Evolutionary conservation across 2,113 vertebrate species (phyloP).

Genomic region (Gadus macrocephalus): DNA sequence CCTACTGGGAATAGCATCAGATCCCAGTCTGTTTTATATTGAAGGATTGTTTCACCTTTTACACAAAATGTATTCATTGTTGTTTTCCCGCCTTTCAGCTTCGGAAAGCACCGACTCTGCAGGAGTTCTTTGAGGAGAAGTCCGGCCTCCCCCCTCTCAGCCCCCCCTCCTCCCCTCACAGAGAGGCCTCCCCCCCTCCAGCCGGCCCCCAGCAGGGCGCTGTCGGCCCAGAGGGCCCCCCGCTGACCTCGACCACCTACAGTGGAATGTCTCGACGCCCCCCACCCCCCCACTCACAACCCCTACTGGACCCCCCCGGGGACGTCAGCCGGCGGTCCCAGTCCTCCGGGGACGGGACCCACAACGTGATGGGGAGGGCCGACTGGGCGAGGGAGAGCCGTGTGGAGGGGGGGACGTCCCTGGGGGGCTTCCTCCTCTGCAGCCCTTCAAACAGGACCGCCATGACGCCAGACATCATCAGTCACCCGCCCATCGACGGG

Average conservation of each 20-base stretch:
- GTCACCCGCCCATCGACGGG: conserved; percentile 61
- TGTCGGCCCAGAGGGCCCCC: conserved; percentile 9
- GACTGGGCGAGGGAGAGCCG: conserved; percentile 14
- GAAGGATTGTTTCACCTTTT: not conserved
- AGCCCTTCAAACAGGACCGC: conserved; percentile 35
- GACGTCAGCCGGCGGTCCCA: conserved; percentile 36
- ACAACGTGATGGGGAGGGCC: conserved; percentile 12
- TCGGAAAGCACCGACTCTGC: conserved; percentile 58
- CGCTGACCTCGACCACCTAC: conserved; percentile 38
- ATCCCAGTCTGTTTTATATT: not conserved
- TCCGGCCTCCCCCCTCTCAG: conserved; percentile 13
- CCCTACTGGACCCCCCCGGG: not conserved
- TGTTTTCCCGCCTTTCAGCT: conserved; percentile 42
- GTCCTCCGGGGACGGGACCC: conserved; percentile 58
- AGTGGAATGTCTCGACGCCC: conserved; percentile 35
- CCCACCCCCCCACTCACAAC: conserved; percentile 23
- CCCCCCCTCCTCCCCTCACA: conserved; percentile 1
- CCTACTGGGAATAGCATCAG: too few relatives aligned
- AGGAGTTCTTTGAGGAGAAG: conserved; percentile 58
- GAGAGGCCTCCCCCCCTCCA: conserved; percentile 17
- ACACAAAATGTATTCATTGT: too few relatives aligned
- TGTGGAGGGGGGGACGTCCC: conserved; percentile 6
- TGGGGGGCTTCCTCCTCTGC: conserved; percentile 39
- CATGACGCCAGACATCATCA: conserved; percentile 61
- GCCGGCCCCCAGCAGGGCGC: conserved; percentile 14